Evolutionary conservation across 2,888 invertebrate genomes (phyloP), one percentile per base, ranked within the genome.

Genomic region (Carabus problematicus): DNA sequence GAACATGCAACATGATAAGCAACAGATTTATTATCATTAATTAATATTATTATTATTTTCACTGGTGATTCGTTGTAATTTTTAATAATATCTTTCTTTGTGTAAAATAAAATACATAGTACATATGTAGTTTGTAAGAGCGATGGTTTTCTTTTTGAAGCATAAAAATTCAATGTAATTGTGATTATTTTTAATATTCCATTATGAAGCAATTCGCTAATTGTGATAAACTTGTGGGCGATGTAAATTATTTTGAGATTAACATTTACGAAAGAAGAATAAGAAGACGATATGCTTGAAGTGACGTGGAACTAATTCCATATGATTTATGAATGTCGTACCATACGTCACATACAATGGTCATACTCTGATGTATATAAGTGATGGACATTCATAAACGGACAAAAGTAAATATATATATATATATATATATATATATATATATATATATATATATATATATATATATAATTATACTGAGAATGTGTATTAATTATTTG

Each of bases 171-270:
- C 54, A 43, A 60, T 59, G 60, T 60, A 64, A 60, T 59, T 60
- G 67, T 67, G 67, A 67, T 67, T 60, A 52, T 67, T 67, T 54
- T 67, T 67, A 59, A 60, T 67, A 67, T 67, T 67, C 67, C 67
- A 64, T 11, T 45, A 12, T 64, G 39, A 64, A 64, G 64, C 64
- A 67, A 66, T 67, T 67, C 60, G 67, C 67, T 67, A 60, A 56
- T 67, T 67, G 67, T 67, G 67, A 67, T 67, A 67, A 58, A 64
- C 41, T 42, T 59, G 59, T 59, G 58, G 47, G 59, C 66, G 59
- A 39, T 66, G 64, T 66, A 66, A 66, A 66, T 66, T 66, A 66
- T 19, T 54, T 56, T 56, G 56, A 39, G 56, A 52, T 52, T 52
- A 52, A 52, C 52, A 12, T 9, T 52, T 52, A 14, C 56, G 40